Evolutionary conservation across 1,140 invertebrate species (phyloP).

Genomic region (Drosophila baimaii): DNA sequence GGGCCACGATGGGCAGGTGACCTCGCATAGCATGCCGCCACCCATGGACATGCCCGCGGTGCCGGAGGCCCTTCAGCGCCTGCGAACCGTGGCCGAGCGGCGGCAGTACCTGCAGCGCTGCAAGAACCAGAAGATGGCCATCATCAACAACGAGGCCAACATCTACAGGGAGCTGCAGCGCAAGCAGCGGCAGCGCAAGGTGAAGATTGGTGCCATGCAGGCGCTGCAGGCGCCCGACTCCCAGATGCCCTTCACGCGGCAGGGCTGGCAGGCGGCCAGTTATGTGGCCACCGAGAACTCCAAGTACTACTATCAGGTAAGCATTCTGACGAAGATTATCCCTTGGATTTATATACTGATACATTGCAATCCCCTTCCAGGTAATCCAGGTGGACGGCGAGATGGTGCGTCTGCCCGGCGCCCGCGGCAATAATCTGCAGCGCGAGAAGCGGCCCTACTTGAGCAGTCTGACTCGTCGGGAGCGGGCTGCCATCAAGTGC

Average conservation of each 20-base stretch:
- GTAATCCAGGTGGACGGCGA: constrained; percentile 67
- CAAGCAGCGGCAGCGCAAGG: constrained; percentile 67
- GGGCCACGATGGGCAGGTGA: constrained; percentile 74
- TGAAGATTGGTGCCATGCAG: constrained; percentile 66
- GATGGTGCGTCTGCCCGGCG: constrained; percentile 64
- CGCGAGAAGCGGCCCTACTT: constrained; percentile 67
- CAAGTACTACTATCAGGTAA: constrained; percentile 75
- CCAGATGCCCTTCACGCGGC: constrained; percentile 73
- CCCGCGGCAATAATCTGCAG: constrained; percentile 67
- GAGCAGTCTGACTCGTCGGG: constrained; percentile 38
- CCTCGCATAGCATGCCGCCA: constrained; percentile 66
- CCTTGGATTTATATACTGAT: no score
- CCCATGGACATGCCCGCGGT: constrained; percentile 74
- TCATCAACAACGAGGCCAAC: constrained; percentile 82
- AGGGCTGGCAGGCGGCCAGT: constrained; percentile 81
- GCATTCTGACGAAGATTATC: neutral
- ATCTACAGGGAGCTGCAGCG: constrained; percentile 77
- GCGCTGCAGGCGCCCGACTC: constrained; percentile 51
- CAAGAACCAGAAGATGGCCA: constrained; percentile 74
- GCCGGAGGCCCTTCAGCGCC: constrained; percentile 67
- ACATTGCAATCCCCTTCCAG: constrained; percentile 20
- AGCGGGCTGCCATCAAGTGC: constrained; percentile 15
- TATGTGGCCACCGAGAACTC: constrained; percentile 74
- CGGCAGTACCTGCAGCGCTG: constrained; percentile 69
- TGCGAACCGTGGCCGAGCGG: constrained; percentile 80